Conservation (phyloP, 2,113 vertebrate species). For the Columbina picui region DNA sequence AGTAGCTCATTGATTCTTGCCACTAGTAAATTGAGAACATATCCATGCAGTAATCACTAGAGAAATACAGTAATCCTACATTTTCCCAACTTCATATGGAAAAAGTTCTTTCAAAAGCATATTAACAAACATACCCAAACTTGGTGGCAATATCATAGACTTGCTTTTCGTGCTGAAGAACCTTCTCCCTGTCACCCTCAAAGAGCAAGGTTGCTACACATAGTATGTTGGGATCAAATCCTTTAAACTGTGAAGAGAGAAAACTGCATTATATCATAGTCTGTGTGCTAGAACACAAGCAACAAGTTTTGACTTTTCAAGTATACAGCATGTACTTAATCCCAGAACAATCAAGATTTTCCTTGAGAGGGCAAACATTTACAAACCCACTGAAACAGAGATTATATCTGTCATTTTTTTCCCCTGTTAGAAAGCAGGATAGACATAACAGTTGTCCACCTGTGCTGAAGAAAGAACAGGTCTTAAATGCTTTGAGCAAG, state of each 20-base stretch:
- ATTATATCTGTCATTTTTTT: neutral
- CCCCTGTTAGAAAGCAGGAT: neutral
- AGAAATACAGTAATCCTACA: neutral
- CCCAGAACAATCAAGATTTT: neutral
- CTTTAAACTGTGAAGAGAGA: slow-evolving; percentile 91
- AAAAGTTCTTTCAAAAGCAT: slow-evolving; percentile 61
- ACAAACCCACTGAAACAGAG: neutral
- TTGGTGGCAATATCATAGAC: slow-evolving; percentile 98
- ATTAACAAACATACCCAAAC: slow-evolving; percentile 90
- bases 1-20: neutral
- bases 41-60: neutral
- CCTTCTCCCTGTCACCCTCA: slow-evolving; percentile 94
- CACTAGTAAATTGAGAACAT: neutral
- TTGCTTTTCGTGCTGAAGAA: slow-evolving; percentile 98
- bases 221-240: slow-evolving; percentile 90
- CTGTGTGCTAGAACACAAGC: neutral
- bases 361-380: neutral
- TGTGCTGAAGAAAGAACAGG: neutral
- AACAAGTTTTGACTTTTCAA: neutral
- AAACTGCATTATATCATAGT: neutral
- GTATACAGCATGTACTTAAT: neutral
- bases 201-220: slow-evolving; percentile 96
- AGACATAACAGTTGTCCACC: neutral
- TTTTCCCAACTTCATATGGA: neutral
- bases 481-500: neutral